Evolutionary conservation across 1,140 invertebrate genomes (phyloP).

Genomic region (Neocloeon triangulifer): DNA sequence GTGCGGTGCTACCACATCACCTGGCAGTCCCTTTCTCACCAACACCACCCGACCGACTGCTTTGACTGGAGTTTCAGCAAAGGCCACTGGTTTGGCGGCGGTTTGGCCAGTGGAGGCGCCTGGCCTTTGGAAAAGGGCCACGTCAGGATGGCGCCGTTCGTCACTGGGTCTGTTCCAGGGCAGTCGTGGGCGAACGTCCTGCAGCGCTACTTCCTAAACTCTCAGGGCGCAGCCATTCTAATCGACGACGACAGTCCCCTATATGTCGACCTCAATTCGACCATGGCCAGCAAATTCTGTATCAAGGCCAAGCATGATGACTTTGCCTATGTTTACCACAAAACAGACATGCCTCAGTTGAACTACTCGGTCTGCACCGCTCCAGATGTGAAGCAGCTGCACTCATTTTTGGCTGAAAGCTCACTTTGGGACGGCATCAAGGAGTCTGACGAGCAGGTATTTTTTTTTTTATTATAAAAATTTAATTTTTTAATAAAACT

Average conservation of each 20-base stretch:
- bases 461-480: too few species aligned
- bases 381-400: conserved; percentile 48
- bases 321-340: conserved; percentile 48
- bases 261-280: conserved; percentile 45
- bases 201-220: conserved; percentile 62
- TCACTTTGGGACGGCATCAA: conserved; percentile 60
- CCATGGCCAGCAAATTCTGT: conserved; percentile 30
- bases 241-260: conserved; percentile 53
- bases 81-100: conserved; percentile 61
- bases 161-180: conserved; percentile 49
- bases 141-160: conserved; percentile 50
- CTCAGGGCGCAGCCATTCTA: conserved; percentile 55
- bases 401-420: conserved; percentile 45
- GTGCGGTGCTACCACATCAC: conserved; percentile 50
- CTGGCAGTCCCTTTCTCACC: conserved; percentile 44
- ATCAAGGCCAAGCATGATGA: conserved; percentile 48
- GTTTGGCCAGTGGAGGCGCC: conserved; percentile 44
- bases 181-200: conserved; percentile 56
- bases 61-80: conserved; percentile 44
- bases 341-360: conserved; percentile 36
- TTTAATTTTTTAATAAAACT: too few species aligned
- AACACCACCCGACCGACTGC: conserved; percentile 52
- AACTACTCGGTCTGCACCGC: conserved; percentile 71
- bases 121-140: conserved; percentile 55
- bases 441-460: too few species aligned